Evolutionary conservation across 2,888 invertebrate species (phyloP).

Genomic region (Synanthedon myopaeformis): DNA sequence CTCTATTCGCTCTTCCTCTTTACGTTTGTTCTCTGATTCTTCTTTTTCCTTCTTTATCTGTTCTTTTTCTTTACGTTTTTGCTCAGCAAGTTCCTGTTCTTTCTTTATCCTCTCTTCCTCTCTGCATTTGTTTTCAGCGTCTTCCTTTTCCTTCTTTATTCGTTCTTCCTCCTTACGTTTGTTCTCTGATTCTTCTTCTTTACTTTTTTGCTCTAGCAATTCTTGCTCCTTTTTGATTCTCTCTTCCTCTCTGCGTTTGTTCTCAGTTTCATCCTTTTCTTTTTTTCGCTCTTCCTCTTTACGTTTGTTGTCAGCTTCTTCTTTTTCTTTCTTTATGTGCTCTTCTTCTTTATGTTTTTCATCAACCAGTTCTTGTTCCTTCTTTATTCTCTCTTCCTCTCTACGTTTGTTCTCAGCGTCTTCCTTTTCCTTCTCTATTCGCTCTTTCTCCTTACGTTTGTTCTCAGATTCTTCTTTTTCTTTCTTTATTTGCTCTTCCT

Average conservation of each 20-base stretch:
- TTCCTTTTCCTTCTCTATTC: constrained; percentile 1
- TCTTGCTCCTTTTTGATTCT: constrained; percentile 5
- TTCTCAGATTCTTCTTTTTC: constrained; percentile 2
- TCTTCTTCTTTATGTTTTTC: constrained; percentile 4
- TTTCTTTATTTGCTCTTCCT: background rate
- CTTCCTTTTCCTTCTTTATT: constrained; percentile 5
- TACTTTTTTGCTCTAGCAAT: background rate
- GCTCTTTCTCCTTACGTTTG: background rate
- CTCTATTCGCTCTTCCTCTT: background rate
- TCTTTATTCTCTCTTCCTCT: constrained; percentile 1
- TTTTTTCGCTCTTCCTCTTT: constrained; percentile 3
- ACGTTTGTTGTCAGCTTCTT: background rate
- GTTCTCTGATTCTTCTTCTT: background rate
- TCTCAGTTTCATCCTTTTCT: constrained; percentile 1
- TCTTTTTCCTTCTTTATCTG: constrained; percentile 5
- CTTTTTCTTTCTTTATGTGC: background rate
- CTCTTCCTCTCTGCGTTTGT: background rate
- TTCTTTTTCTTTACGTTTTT: background rate
- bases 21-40: constrained; percentile 5
- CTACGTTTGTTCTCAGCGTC: background rate
- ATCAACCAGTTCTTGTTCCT: constrained; percentile 12
- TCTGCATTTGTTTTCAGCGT: constrained; percentile 1
- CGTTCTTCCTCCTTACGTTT: constrained; percentile 2
- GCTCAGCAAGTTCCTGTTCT: background rate
- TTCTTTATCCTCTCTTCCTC: background rate